Evolutionary conservation across 2,888 invertebrate genomes (phyloP).

Genomic region (Selenia dentaria): DNA sequence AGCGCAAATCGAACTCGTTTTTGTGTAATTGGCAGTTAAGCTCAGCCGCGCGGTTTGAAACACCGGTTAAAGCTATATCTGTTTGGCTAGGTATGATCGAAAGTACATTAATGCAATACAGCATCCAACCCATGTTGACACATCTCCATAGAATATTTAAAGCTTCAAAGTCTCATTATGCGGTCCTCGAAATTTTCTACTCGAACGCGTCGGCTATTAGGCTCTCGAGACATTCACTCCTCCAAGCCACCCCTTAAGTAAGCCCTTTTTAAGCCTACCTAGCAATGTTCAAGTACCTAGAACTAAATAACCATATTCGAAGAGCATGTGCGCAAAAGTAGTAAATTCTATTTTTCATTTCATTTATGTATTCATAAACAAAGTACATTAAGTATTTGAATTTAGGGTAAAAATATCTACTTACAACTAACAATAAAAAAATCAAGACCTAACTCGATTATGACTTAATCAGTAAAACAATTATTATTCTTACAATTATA

Average conservation of each 20-base stretch:
- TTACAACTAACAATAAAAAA: too few relatives aligned
- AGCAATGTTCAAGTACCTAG: too few relatives aligned
- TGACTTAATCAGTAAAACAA: too few relatives aligned
- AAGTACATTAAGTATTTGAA: too few relatives aligned
- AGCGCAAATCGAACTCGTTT: conserved; percentile 1
- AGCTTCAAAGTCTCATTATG: conserved; percentile 11
- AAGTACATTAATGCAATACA: conserved; percentile 6
- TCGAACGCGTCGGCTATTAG: not conserved
- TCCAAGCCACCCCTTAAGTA: not conserved
- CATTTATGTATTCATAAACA: too few relatives aligned
- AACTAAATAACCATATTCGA: too few relatives aligned
- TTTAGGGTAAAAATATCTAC: too few relatives aligned
- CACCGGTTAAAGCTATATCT: conserved; percentile 19
- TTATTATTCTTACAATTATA: too few relatives aligned
- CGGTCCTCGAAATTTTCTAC: conserved; percentile 6
- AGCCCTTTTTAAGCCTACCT: too few relatives aligned
- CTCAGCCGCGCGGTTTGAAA: conserved; percentile 8
- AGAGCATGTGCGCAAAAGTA: too few relatives aligned
- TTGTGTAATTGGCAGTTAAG: not conserved
- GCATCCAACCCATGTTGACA: conserved; percentile 1
- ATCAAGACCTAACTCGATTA: too few relatives aligned
- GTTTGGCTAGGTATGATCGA: conserved; percentile 18
- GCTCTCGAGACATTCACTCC: not conserved
- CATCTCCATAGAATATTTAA: conserved; percentile 13
- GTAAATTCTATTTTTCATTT: too few relatives aligned